Evolutionary conservation across 2,797 vertebrate species (phyloP).

Genomic region (Pantherophis alleghaniensis): DNA sequence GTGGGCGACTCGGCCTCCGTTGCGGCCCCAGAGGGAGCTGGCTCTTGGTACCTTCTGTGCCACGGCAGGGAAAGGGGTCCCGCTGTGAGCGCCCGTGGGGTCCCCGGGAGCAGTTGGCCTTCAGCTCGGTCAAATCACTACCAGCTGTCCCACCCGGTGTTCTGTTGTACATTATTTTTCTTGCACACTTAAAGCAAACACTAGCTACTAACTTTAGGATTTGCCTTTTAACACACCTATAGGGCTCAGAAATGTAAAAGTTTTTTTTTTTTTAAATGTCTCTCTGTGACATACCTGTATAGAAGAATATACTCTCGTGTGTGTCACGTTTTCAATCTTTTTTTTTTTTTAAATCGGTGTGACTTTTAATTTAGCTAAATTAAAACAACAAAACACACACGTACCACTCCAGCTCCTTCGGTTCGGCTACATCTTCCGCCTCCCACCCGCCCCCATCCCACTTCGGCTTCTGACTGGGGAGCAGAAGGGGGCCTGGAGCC

Average conservation of each 20-base stretch:
- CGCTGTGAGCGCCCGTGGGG: background rate
- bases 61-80: background rate
- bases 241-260: slow-evolving; percentile 63
- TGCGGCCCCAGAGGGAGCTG: background rate
- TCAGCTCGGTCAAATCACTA: slow-evolving; percentile 11
- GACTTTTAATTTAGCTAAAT: slow-evolving; percentile 52
- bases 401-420: slow-evolving; percentile 37
- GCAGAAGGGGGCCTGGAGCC: slow-evolving; percentile 18
- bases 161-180: slow-evolving; percentile 66
- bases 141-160: slow-evolving; percentile 59
- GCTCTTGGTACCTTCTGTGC: background rate
- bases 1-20: slow-evolving; percentile 56
- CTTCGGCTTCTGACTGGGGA: slow-evolving; percentile 26
- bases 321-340: slow-evolving; percentile 58
- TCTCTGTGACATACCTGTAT: slow-evolving; percentile 58
- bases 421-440: background rate
- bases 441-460: background rate
- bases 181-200: slow-evolving; percentile 62
- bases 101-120: background rate
- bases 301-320: slow-evolving; percentile 47
- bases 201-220: slow-evolving; percentile 74
- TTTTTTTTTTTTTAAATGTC: slow-evolving; percentile 6
- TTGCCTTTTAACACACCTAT: slow-evolving; percentile 70
- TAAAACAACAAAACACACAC: slow-evolving; percentile 17
- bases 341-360: slow-evolving; percentile 35